Evolutionary conservation across 2,113 vertebrate genomes (phyloP).

Genomic region (Gobiocypris rarus): DNA sequence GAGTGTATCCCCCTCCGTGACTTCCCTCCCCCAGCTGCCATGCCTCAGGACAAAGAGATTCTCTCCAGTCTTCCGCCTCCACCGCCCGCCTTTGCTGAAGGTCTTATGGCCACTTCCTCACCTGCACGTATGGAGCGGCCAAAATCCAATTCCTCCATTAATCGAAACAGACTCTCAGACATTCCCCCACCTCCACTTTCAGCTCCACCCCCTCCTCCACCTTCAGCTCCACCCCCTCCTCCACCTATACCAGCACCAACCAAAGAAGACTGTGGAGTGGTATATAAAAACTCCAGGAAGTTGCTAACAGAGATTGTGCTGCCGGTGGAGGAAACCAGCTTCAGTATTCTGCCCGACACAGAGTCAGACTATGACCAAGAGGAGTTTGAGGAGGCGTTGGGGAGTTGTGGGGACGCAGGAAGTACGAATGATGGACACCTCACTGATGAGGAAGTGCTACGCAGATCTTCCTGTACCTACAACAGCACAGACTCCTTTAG

Average conservation of each 20-base stretch:
- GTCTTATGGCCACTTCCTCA: constrained; percentile 27
- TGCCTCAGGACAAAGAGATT: constrained; percentile 69
- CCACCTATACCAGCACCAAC: constrained; percentile 35
- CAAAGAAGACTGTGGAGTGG: constrained; percentile 54
- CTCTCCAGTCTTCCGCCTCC: constrained; percentile 75
- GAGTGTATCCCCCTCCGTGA: constrained; percentile 76
- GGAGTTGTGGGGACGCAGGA: constrained; percentile 75
- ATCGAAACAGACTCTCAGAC: constrained; percentile 31
- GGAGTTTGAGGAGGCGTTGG: constrained; percentile 82
- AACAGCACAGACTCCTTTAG: constrained; percentile 85
- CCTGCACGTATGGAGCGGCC: constrained; percentile 16
- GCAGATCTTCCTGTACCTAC: constrained; percentile 81
- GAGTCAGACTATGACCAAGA: constrained; percentile 91
- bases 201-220: constrained; percentile 43
- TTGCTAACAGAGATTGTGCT: constrained; percentile 64
- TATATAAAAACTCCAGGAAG: constrained; percentile 58
- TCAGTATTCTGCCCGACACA: constrained; percentile 72
- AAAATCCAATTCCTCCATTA: neutral
- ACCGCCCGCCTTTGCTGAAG: constrained; percentile 72
- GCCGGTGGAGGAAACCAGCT: constrained; percentile 68
- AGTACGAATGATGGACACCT: constrained; percentile 79
- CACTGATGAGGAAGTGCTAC: constrained; percentile 78
- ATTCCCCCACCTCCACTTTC: constrained; percentile 48
- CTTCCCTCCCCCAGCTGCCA: constrained; percentile 64
- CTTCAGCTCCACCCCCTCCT: constrained; percentile 21